Evolutionary conservation across 2,888 invertebrate species (phyloP), one percentile per base, ranked within the genome.

Genomic region (Trisateles emortualis): DNA sequence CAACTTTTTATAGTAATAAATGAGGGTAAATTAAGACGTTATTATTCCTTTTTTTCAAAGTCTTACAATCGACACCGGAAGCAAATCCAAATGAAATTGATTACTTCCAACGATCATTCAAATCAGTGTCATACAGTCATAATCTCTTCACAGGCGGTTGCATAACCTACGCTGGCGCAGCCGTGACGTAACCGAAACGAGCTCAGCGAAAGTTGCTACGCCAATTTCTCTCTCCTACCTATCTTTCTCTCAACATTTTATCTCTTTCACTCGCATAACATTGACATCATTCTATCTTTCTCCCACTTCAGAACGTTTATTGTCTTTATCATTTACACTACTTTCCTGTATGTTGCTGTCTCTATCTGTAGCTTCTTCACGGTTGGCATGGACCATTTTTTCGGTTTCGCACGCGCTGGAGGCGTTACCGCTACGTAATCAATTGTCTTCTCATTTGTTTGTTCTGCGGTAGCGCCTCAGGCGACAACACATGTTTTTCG

Each of bases 131-230:
- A 88, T 84, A 86, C 83, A 84, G 70, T 83, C 87, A 89, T 91
- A 90, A 90, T 88, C 86, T 86, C 81, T 79, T 78, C 78, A 75
- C 72, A 73, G 57, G 67, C 58, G 54, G 66, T 92, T 91, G 77
- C 86, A 81, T 81, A 91, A 92, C 67, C 51, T 74, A 73, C 74
- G 76, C 78, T 61, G 63, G 78, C 83, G 77, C 78, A 78, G 71
- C 59, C 62, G 72, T 91, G 92, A 91, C 88, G 91, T 90, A 92
- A 92, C 81, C 76, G 79, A 87, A 91, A 86, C 85, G 85, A 83
- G 88, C 87, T 85, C 91, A 88, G 92, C 84, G 92, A 92, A 92
- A 92, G 92, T 90, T 86, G 78, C 83, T 78, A 78, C 85, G 81
- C 78, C 81, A 90, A 91, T 92, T 92, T 92, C 92, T 87, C 91